Percentiles rank a stretch among this genome's conserved stretches.
Conservation (phyloP, 1,140 invertebrate species). For the Melipona quadrifasciata region DNA sequence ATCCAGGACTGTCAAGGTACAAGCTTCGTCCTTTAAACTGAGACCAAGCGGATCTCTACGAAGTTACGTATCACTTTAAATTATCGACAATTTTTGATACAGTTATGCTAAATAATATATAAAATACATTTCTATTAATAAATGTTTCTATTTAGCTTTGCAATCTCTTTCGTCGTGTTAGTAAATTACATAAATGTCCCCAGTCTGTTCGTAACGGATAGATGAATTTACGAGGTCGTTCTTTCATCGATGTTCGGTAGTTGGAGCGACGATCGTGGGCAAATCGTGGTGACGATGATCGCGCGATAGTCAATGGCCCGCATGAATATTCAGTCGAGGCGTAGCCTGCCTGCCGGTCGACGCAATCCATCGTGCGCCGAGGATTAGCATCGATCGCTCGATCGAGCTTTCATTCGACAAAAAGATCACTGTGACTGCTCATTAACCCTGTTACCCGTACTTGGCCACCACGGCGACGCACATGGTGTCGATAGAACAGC, state of each 20-base stretch:
- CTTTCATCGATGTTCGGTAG: background rate
- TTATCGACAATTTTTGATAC: no score
- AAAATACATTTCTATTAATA: no score
- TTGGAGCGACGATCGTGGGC: background rate
- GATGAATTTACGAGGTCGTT: background rate
- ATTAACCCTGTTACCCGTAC: conserved; percentile 64
- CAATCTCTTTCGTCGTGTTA: no score
- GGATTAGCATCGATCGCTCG: conserved; percentile 40
- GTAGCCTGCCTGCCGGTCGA: conserved; percentile 31
- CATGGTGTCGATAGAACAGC: conserved; percentile 21
- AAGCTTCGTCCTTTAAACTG: no score
- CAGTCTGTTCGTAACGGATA: background rate
- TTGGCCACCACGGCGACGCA: conserved; percentile 49
- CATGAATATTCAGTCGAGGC: conserved; percentile 57
- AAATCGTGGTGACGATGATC: conserved; percentile 5
- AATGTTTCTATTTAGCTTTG: no score
- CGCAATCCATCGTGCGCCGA: conserved; percentile 26
- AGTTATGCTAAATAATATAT: no score
- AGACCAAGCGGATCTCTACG: no score
- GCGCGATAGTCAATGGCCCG: background rate
- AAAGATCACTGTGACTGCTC: conserved; percentile 45
- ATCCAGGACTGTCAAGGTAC: no score
- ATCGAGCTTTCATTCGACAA: conserved; percentile 57
- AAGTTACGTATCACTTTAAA: no score
- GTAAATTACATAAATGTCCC: no score